A percentile compares a stretch with the other conserved stretches of the same genome.
phyloP scores from a whole-genome alignment of 35 echinoderm and acorn worm genomes.

The Nesometra sesokonis region DNA sequence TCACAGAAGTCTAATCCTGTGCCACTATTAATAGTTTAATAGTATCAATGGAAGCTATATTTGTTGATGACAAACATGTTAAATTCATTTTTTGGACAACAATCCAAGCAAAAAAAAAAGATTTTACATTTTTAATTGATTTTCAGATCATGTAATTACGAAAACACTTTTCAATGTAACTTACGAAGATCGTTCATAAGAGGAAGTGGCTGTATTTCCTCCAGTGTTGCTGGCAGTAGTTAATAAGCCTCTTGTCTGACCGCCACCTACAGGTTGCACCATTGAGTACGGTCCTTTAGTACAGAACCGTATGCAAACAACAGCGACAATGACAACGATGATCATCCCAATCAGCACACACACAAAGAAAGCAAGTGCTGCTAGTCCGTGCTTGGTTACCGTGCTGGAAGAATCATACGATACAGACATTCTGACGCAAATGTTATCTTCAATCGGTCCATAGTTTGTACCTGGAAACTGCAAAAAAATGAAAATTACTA shows the following conservation, averaged over 20 bases:
- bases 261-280: neutral
- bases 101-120: too few relatives aligned
- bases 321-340: neutral
- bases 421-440: neutral
- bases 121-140: too few relatives aligned
- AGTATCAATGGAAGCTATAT: too few relatives aligned
- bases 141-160: too few relatives aligned
- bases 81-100: too few relatives aligned
- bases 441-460: neutral
- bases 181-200: neutral
- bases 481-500: neutral
- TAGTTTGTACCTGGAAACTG: neutral
- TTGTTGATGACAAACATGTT: too few relatives aligned
- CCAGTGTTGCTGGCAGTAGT: neutral
- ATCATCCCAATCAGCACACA: neutral
- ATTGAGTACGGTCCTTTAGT: neutral
- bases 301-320: neutral
- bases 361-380: neutral
- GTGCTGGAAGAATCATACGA: neutral
- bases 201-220: neutral
- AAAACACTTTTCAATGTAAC: neutral
- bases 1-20: too few relatives aligned
- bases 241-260: neutral
- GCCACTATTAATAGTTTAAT: too few relatives aligned
- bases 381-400: neutral